These are phyloP conservation scores for Linhomoeus sp. DNA, from an alignment of 2,888 invertebrate species.

Conservation along the genomic window DNA sequence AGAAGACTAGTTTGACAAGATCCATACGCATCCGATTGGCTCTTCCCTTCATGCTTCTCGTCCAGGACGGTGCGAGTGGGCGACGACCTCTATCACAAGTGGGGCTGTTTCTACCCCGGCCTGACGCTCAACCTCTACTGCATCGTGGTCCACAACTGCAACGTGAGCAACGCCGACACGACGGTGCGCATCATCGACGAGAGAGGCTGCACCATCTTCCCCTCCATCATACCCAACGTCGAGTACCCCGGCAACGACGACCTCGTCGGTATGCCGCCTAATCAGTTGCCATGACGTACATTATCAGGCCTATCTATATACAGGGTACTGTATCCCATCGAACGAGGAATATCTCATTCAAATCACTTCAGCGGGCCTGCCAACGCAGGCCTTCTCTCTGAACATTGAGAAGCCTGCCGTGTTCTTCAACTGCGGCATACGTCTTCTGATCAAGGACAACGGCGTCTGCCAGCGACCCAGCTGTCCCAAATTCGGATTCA, in stretches of 20 bases:
- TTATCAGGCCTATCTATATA: too few species aligned
- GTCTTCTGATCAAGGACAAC: slow-evolving; percentile 16
- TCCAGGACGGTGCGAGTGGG: slow-evolving; percentile 14
- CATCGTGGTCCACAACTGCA: slow-evolving; percentile 23
- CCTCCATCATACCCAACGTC: slow-evolving; percentile 19
- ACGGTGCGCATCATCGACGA: slow-evolving; percentile 22
- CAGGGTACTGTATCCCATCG: too few species aligned
- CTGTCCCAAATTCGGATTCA: too few species aligned
- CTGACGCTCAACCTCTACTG: slow-evolving; percentile 15
- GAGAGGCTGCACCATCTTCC: slow-evolving; percentile 21
- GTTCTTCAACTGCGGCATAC: slow-evolving; percentile 22
- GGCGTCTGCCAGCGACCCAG: too few species aligned
- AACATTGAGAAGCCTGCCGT: slow-evolving; percentile 22
- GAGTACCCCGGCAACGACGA: slow-evolving; percentile 13
- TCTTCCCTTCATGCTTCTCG: too few species aligned
- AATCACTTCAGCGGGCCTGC: slow-evolving; percentile 20
- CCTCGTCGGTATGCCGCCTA: too few species aligned
- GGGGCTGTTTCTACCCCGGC: slow-evolving; percentile 16
- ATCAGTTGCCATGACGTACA: too few species aligned
- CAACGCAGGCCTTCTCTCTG: slow-evolving; percentile 20
- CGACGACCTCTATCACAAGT: slow-evolving; percentile 16
- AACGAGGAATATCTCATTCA: too few species aligned
- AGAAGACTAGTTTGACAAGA: too few species aligned
- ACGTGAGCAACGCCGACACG: background rate
- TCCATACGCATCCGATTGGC: too few species aligned